Percentiles rank a stretch among this genome's conserved stretches.
Evolutionary conservation across 2,888 invertebrate genomes (phyloP).

Genomic region (Lochmaea crataegi): DNA sequence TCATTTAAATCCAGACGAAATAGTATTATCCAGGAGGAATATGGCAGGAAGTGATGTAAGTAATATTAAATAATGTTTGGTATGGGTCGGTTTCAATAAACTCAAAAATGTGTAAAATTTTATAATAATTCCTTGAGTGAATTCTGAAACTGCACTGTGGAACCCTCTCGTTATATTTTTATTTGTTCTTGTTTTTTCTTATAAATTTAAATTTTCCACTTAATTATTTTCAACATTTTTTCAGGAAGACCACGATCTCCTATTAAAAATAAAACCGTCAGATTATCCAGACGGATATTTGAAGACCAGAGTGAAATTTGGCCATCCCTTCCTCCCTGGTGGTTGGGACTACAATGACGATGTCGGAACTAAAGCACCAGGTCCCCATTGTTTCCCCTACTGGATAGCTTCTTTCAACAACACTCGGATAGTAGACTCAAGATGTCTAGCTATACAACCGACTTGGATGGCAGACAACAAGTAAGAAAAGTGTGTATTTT

Average conservation of each 20-base stretch:
- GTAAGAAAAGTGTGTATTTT: slow-evolving; percentile 49
- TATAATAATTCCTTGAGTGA: no score
- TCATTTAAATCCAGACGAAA: slow-evolving; percentile 55
- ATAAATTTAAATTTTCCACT: no score
- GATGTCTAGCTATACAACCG: slow-evolving; percentile 84
- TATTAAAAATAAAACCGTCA: slow-evolving; percentile 61
- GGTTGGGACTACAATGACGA: slow-evolving; percentile 70
- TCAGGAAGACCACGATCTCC: slow-evolving; percentile 65
- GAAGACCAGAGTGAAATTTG: slow-evolving; percentile 69
- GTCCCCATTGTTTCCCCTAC: slow-evolving; percentile 75
- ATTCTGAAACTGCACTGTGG: no score
- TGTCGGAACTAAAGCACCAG: slow-evolving; percentile 54
- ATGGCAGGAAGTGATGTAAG: slow-evolving; percentile 59
- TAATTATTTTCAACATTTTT: slow-evolving; percentile 38
- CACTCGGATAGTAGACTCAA: slow-evolving; percentile 70
- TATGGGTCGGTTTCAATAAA: no score
- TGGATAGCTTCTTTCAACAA: slow-evolving; percentile 76
- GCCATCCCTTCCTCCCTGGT: slow-evolving; percentile 69
- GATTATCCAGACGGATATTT: slow-evolving; percentile 65
- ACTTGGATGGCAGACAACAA: slow-evolving; percentile 84
- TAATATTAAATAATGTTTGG: background rate
- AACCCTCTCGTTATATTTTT: no score
- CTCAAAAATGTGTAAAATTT: no score
- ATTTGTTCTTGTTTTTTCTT: no score
- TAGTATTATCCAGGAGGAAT: slow-evolving; percentile 59